Base-by-base conservation (phyloP, 2,113 vertebrate species). In the Cepphus grylle region DNA sequence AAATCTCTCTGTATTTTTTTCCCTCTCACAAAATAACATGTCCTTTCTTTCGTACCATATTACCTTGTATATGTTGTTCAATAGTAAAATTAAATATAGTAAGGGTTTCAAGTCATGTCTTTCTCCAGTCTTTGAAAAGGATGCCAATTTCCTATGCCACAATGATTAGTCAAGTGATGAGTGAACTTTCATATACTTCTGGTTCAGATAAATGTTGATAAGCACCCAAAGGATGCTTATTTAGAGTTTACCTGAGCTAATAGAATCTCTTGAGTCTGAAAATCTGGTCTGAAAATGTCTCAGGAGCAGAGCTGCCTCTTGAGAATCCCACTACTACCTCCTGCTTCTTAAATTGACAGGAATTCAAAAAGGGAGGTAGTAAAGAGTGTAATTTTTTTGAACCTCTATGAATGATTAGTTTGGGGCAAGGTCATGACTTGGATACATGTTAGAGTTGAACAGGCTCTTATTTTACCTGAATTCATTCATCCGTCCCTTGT, bases 41-140 rank as follows among this genome's bases (percentile, higher is more conserved):
- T 13, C 1, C 19, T 76, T 91, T 79, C 25, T 79, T 83, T 80
- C 0, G 0, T 72, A 43, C 12, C 12, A 5, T 88, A 80, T 55
- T 79, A 52, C 9, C 30, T 27, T 66, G 26, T 29, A 11, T 49
- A 63, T 88, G 85, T 89, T 79, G 81, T 72, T 94, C 74, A 86
- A 70, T 8, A 76, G 12, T 76, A 86, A 83, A 94, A 94, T 91
- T 91, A 96, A 86, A 90, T 88, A 59, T 29, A 93, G 4, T 9
- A 49, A 71, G 42, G 12, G 10, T 65, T 79, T 79, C 81, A 67
- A 91, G 34, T 88, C 32, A 55, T 86, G 58, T 95, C 88, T 95
- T 95, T 69, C 62, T 89, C 42, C 36, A 76, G 23, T 72, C 70
- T 97, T 88, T 96, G 95, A 94, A 92, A 97, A 88, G 58, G 80